Percentiles rank a stretch among this genome's conserved stretches.
Conservation (phyloP, 2,113 vertebrate genomes). For the Sula dactylatra region DNA sequence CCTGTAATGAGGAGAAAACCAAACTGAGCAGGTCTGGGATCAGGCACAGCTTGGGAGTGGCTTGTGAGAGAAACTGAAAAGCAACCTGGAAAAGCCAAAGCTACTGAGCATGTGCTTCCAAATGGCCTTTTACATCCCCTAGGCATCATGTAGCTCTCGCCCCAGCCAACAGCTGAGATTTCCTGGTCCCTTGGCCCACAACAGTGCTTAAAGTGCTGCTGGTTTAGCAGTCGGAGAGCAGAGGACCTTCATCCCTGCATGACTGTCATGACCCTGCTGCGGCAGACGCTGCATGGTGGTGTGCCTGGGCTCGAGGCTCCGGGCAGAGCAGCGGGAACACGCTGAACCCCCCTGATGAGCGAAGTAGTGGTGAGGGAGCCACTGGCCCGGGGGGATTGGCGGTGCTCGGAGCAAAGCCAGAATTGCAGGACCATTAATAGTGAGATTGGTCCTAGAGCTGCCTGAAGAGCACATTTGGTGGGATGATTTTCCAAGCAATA, state of each 20-base stretch:
- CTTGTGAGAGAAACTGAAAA: background rate
- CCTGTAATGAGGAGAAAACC: background rate
- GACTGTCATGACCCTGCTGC: background rate
- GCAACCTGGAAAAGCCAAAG: background rate
- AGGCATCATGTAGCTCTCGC: background rate
- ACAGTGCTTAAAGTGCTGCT: background rate
- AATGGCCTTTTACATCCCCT: background rate
- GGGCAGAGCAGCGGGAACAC: background rate
- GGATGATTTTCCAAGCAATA: background rate
- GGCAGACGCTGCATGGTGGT: background rate
- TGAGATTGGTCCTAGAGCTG: background rate
- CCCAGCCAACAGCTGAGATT: background rate
- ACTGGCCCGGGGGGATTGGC: fast-evolving
- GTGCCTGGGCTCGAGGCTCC: background rate
- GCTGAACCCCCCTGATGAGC: background rate
- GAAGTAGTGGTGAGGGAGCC: background rate
- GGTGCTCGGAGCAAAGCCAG: background rate
- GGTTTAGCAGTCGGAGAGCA: background rate
- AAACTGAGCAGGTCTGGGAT: background rate
- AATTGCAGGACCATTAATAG: background rate
- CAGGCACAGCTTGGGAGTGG: background rate
- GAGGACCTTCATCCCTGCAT: background rate
- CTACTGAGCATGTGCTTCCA: background rate
- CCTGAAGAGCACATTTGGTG: background rate
- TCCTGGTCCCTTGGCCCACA: background rate